Conservation (phyloP, 2,797 vertebrate genomes). For the Gila robusta region DNA sequence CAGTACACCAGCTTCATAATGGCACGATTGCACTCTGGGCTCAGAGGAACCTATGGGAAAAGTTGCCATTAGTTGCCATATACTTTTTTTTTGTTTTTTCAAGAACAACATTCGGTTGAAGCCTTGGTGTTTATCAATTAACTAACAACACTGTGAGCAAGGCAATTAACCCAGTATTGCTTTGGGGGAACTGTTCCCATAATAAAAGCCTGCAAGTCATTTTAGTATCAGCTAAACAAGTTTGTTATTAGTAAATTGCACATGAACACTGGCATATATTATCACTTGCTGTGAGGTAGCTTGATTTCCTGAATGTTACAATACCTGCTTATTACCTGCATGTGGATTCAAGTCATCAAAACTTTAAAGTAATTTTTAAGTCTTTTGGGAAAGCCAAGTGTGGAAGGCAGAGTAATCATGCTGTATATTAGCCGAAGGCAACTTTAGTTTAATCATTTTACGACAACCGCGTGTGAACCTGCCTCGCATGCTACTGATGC, state of each 20-base stretch:
- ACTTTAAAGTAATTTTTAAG: background rate
- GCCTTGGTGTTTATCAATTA: background rate
- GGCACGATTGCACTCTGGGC: constrained; percentile 87
- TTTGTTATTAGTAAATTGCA: background rate
- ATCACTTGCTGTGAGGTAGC: background rate
- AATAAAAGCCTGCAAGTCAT: background rate
- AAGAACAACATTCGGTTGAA: background rate
- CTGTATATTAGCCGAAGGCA: background rate
- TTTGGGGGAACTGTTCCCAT: background rate
- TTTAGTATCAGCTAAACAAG: background rate
- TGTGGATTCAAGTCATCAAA: background rate
- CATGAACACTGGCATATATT: background rate
- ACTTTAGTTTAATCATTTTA: background rate
- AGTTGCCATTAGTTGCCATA: background rate
- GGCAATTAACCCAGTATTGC: background rate
- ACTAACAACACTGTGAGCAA: background rate
- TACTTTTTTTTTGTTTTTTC: background rate
- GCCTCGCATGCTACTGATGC: background rate
- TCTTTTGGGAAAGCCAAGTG: background rate
- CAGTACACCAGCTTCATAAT: constrained; percentile 97
- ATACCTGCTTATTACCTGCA: background rate
- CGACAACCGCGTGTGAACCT: background rate
- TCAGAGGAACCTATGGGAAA: constrained; percentile 85
- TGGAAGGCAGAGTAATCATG: background rate
- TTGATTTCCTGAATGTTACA: background rate